Conservation (phyloP, 2,113 vertebrate species). For the Hippolais icterina region DNA sequence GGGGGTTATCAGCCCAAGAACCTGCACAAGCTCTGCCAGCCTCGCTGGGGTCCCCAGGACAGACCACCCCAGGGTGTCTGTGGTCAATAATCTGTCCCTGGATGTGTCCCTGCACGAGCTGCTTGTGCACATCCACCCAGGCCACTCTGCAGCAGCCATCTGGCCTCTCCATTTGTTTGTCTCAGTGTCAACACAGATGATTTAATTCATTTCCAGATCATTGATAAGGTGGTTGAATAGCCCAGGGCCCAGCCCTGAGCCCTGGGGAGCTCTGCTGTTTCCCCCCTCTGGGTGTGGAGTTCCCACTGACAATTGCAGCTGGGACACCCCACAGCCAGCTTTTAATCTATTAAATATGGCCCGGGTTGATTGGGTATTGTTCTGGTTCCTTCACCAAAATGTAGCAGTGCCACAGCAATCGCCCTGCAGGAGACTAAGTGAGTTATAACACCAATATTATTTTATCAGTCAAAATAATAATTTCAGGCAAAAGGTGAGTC, state of each 20-base stretch:
- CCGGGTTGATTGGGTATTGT: background rate
- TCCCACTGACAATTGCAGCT: conserved; percentile 24
- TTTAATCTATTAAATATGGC: conserved; percentile 16
- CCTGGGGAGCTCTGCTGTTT: background rate
- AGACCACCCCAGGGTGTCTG: background rate
- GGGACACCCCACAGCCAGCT: conserved; percentile 16
- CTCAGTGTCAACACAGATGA: conserved; percentile 5
- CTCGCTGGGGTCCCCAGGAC: background rate
- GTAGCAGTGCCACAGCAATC: background rate
- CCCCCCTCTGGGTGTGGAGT: conserved; percentile 17
- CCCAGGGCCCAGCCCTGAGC: background rate
- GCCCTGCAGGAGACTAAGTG: background rate
- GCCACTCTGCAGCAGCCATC: background rate
- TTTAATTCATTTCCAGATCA: conserved; percentile 31
- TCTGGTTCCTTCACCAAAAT: background rate
- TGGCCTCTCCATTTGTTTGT: background rate
- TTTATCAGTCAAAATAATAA: background rate
- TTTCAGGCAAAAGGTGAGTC: background rate
- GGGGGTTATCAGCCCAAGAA: too few relatives aligned
- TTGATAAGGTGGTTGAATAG: background rate
- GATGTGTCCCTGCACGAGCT: background rate
- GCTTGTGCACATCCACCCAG: background rate
- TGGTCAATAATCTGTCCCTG: background rate
- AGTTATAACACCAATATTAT: background rate
- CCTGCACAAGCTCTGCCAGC: background rate